Evolutionary conservation across 2,797 vertebrate genomes (phyloP), one percentile per base, ranked within the genome.

Genomic region (Carduelis carduelis): DNA sequence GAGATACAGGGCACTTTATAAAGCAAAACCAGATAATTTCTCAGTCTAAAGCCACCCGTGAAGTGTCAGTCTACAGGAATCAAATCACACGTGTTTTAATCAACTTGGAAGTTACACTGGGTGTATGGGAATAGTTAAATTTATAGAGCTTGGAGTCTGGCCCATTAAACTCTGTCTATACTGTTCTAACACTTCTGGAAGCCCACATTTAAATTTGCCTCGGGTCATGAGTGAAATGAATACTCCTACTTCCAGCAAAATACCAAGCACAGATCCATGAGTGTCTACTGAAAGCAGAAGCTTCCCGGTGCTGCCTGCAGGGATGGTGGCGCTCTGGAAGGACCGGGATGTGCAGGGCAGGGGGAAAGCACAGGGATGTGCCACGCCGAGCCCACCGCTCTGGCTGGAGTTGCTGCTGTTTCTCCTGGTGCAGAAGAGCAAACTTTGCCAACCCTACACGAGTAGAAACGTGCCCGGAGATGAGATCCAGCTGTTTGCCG

Each of bases 91-190:
- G 6, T 72, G 44, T 90, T 97, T 94, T 95, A 96, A 96, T 96
- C 95, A 96, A 91, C 92, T 93, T 84, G 85, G 90, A 95, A 93
- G 65, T 86, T 94, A 84, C 87, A 79, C 91, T 93, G 70, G 72
- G 53, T 96, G 70, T 86, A 91, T 90, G 94, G 93, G 95, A 96
- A 93, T 76, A 96, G 89, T 96, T 96, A 96, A 96, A 95, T 96
- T 94, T 96, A 96, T 94, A 90, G 95, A 82, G 52, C 87, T 93
- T 94, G 94, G 94, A 96, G 94, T 95, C 91, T 96, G 91, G 95
- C 92, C 96, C 94, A 70, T 88, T 94, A 96, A 94, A 93, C 49
- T 64, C 74, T 87, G 84, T 72, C 92, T 97, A 66, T 93, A 83
- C 89, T 37, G 57, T 72, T 96, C 88, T 86, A 93, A 93, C 87